Base-by-base conservation (phyloP, 2,797 vertebrate genomes). In the Molothrus ater region DNA sequence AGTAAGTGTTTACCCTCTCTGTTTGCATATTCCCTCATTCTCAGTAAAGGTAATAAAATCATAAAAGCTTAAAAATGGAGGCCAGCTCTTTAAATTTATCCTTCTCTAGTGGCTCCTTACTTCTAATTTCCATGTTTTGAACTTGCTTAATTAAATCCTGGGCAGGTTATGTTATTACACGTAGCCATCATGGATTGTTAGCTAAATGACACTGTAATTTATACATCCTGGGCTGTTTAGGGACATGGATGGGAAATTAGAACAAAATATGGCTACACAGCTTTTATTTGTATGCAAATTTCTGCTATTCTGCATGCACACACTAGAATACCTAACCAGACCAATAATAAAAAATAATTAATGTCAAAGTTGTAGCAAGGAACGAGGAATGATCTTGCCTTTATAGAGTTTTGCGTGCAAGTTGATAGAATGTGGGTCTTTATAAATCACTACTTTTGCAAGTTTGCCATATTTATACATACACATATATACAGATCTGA, bases 71-170 rank as follows among this genome's bases (percentile, higher is more conserved):
- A 84, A 70, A 95, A 92, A 70, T 47, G 64, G 48, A 94, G 56
- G 36, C 60, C 85, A 95, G 18, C 17, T 92, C 78, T 81, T 96
- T 53, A 93, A 90, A 92, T 93, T 93, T 95, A 90, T 93, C 32
- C 13, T 90, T 80, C 92, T 93, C 88, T 76, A 14, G 94, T 89
- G 90, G 53, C 88, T 94, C 86, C 56, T 93, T 95, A 91, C 42
- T 82, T 96, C 60, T 88, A 87, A 95, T 92, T 96, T 94, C 53
- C 61, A 16, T 88, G 84, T 93, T 84, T 73, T 76, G 84, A 82
- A 92, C 48, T 80, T 87, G 90, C 68, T 82, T 95, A 96, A 95
- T 93, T 96, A 94, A 95, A 92, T 93, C 64, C 84, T 53, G 36
- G 34, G 45, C 88, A 93, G 60, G 78, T 90, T 95, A 51, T 88